Base-by-base conservation (phyloP, 2,113 vertebrate genomes). In the Ochotona princeps region DNA sequence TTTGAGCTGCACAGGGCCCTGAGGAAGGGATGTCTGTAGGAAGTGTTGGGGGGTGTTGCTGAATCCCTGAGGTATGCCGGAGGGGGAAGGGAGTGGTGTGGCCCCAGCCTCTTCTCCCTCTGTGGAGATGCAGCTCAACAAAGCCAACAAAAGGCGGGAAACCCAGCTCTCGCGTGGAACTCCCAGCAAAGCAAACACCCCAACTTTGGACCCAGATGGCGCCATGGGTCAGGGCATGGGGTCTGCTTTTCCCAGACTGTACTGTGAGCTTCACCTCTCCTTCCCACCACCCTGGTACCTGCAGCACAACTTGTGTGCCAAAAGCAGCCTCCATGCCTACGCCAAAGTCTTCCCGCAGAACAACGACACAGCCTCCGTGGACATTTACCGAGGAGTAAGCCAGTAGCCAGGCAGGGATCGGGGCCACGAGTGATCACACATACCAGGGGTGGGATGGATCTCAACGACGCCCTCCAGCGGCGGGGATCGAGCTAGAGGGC, bases 381-480 rank as follows among this genome's bases (percentile, higher is more conserved):
- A 98, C 61, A 98, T 98, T 83, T 98, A 98, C 96, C 97, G 97
- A 75, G 98, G 98, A 93, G 98, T 98, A 92, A 97, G 98, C 94
- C 35, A 7, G 30, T 44, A 3, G 38, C 38, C 38, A 44, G 38
- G 6, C 38, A 6, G 94, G 82, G 94, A 44, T 44, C 20, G 81
- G 63, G 65, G 2, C 38, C 72, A 6, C 1, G 1, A 0, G 9
- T 83, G 69, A 94, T n/a, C 92, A 10, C 75, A 11, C 23, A 10
- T 1, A 26, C 2, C 87, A 98, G 98, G 98, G 98, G 93, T 98
- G 47, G 98, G 98, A 26, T 98, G 98, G 90, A 97, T 98, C 86
- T 98, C 38, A 44, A 44, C 38, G 4, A 44, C 38, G 38, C 38
- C 38, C 38, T 44, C 38, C 38, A 44, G 38, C 4, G 38, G 38